A percentile compares a stretch with the other conserved stretches of the same genome.
These are phyloP conservation scores for Drosophila picticornis DNA, from an alignment of 2,888 invertebrate genomes.

Conservation along the genomic window DNA sequence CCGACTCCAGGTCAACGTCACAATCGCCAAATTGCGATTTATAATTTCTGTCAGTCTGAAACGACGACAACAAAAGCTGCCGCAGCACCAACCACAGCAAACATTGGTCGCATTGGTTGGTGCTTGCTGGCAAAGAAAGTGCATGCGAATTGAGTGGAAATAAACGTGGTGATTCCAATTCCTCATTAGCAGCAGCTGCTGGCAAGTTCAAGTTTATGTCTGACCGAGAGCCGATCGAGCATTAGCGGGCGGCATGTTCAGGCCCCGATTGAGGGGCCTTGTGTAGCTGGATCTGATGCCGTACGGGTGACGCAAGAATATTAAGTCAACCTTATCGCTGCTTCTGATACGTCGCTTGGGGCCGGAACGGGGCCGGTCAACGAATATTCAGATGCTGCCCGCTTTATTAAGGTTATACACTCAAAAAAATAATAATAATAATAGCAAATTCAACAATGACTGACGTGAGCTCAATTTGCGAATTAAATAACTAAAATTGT, in stretches of 20 bases:
- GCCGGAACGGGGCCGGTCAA: slow-evolving; percentile 60
- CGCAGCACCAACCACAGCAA: background rate
- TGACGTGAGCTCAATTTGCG: slow-evolving; percentile 64
- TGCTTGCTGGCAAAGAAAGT: background rate
- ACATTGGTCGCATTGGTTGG: background rate
- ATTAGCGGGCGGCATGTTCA: slow-evolving; percentile 67
- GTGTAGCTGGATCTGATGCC: slow-evolving; percentile 44
- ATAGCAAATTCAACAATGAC: slow-evolving; percentile 34
- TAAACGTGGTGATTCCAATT: background rate
- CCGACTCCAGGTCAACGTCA: slow-evolving; percentile 36
- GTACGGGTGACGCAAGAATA: slow-evolving; percentile 43
- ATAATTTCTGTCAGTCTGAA: slow-evolving; percentile 13
- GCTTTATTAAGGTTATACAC: slow-evolving; percentile 69
- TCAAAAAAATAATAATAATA: background rate
- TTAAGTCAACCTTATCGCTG: slow-evolving; percentile 71
- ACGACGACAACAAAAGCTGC: background rate
- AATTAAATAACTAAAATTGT: slow-evolving; percentile 43
- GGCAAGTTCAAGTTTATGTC: slow-evolving; percentile 57
- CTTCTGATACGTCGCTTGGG: slow-evolving; percentile 22
- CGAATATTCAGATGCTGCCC: slow-evolving; percentile 55
- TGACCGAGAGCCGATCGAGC: slow-evolving; percentile 12
- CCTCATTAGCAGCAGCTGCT: no score
- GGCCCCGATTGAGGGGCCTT: slow-evolving; percentile 72
- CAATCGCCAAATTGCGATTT: slow-evolving; percentile 16
- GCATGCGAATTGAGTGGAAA: background rate